Base-by-base conservation (phyloP, 2,888 invertebrate species). In the Metellina segmentata region DNA sequence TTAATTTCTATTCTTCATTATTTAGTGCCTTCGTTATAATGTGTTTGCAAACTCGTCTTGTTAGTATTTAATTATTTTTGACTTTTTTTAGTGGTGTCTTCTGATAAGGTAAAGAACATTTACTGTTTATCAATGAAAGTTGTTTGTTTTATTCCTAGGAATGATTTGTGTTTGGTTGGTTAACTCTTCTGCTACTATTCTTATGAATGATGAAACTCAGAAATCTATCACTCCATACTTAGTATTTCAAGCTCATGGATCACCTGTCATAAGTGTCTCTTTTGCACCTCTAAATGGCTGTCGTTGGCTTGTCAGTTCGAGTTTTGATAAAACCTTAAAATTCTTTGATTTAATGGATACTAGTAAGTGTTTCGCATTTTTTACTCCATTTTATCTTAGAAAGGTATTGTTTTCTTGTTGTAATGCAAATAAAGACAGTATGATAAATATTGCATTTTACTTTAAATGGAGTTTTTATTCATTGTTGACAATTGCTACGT, bases 111-210 rank as follows among this genome's bases (percentile, higher is more conserved):
- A 34, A 34, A 34, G 34, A 16, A 72, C 34, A 48, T 77, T 34
- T 7, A 77, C 48, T 72, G 7, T n/a, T 16, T n/a, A 48, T 19
- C n/a, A 48, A 6, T 61, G 9, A 77, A 85, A 69, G 11, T 16
- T 61, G 11, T 16, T 61, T 49, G 48, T 52, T 82, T n/a, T 49
- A 52, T 52, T 53, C 75, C n/a, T 69, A 93, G 97, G 97, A 0
- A 95, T 96, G 53, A 96, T 96, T 2, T 97, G 96, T 6, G 94
- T 96, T 19, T 97, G 96, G 95, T 96, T 97, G 94, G 94, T 97
- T 20, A 94, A 94, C 0, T 95, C 95, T 1, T 94, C 95, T 19
- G 96, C 96, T 0, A 95, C 96, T 0, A 94, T 96, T 11, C 94
- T 97, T 77, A 95, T 94, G 79, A 94, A 94, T 7, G 94, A 94